Evolutionary conservation across 2,113 vertebrate species (phyloP), one percentile per base, ranked within the genome.

Genomic region (Calyptomena viridis): DNA sequence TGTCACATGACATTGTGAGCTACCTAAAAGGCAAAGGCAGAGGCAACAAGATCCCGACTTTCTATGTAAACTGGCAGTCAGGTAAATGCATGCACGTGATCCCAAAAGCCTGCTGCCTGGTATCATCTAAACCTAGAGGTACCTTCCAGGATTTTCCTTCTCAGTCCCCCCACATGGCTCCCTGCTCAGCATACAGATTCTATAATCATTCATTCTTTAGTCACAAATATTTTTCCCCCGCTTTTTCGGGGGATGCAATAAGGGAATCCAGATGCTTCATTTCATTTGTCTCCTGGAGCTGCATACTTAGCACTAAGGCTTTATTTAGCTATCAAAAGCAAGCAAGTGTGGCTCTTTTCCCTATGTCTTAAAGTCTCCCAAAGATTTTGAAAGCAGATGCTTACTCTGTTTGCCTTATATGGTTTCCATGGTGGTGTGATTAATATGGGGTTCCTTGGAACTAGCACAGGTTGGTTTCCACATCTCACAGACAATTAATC

Each of bases 241-340:
- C 1, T 6, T 12, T 46, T 63, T 66, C 67, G 39, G 39, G 21
- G 14, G 3, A 60, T 76, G 33, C 2, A 1, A 19, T 91, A 96
- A 93, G 37, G 23, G 55, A 90, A 94, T 95, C 82, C 95, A 96
- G 92, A 96, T 95, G 90, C 58, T 92, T 69, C 44, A 44, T 94
- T 93, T 87, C 30, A 90, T 49, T 94, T 50, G 35, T 56, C 60
- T 87, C 55, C 40, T 89, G 27, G 52, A 93, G 55, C 52, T 46
- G 33, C 60, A 63, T 4, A 20, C 47, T 78, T 63, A 90, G 71
- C 7, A 2, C 14, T 76, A 67, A 71, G 31, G 72, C 68, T 92
- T 97, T 94, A 94, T 93, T 96, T 95, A 96, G 88, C 64, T 81
- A 67, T 53, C 80, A 39, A 17, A 96, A 96, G 50, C 84, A 95